These are phyloP conservation scores for Leptinotarsa defecta DNA, from an alignment of 1,140 invertebrate species.

Conservation along the genomic window DNA sequence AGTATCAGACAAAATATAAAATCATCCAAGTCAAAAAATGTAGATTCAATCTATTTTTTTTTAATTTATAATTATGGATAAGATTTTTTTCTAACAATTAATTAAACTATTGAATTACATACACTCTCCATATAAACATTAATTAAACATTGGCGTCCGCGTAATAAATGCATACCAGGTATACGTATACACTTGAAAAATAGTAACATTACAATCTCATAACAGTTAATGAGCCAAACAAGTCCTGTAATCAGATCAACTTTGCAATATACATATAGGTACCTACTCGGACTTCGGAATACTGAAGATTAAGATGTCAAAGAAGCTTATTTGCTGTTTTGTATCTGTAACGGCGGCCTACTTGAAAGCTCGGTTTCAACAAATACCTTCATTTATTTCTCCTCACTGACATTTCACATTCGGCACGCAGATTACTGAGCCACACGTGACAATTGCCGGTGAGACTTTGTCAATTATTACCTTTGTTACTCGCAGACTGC, in stretches of 20 bases:
- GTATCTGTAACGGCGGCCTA: conserved; percentile 32
- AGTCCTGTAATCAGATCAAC: conserved; percentile 36
- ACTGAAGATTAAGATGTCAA: conserved; percentile 41
- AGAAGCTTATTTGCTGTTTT: conserved; percentile 39
- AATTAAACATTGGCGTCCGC: too few species aligned
- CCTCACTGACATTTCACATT: conserved; percentile 51
- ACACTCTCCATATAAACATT: too few species aligned
- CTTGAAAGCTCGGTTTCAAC: conserved; percentile 34
- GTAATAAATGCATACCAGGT: too few species aligned
- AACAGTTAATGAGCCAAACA: conserved; percentile 20
- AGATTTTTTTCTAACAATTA: too few species aligned
- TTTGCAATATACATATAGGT: not conserved
- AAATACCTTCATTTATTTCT: conserved; percentile 52
- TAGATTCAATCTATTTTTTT: too few species aligned
- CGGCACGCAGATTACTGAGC: conserved; percentile 47
- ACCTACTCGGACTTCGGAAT: not conserved
- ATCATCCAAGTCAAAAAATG: too few species aligned
- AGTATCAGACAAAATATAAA: too few species aligned
- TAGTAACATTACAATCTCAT: not conserved
- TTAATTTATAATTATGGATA: too few species aligned
- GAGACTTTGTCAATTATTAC: conserved; percentile 47
- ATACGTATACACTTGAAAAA: not conserved
- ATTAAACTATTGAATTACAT: too few species aligned
- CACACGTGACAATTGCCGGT: conserved; percentile 44
- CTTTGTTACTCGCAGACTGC: conserved; percentile 27